Evolutionary conservation across 1,140 invertebrate genomes (phyloP), one percentile per base, ranked within the genome.

Genomic region (Leucophenga varia): DNA sequence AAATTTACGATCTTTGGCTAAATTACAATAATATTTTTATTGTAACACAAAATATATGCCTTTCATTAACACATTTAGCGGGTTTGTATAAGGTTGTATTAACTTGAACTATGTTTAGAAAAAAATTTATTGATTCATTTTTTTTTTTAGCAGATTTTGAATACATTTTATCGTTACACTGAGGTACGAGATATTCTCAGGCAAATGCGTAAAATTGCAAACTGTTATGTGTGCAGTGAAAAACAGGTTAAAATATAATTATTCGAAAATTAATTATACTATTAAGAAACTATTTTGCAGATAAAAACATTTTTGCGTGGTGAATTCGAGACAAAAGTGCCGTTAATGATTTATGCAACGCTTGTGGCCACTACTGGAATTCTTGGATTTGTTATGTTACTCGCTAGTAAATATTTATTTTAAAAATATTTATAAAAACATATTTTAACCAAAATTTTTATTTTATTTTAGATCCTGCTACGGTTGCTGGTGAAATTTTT

Each of bases 21-120:
- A 56, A 57, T 38, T 57, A 49, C 40, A 32, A 49, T 13, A 47
- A 68, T 46, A 21, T 69, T 43, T 55, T 64, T 22, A 38, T 31
- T 3, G 28, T 64, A 18, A 61, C 65, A n/a, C 65, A 69, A 19
- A 69, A 69, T 31, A 42, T 52, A 4, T 47, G 58, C n/a, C 35
- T 67, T 21, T 57, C 65, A 2, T 43, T 69, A 13, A 67, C 64
- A 0, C 65, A 69, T 43, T 8, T 61, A 6, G 47, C 43, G 14
- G 60, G 54, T 13, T 52, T 44, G 38, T 17, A 57, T 9, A 69
- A 69, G 58, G 65, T 52, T 48, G n/a, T n/a, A 18, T 6, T 42
- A 41, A 14, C 2, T 28, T 31, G 1, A 10, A 17, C 20, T 5
- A 9, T 13, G 16, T 39, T 31, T 18, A 28, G 5, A 22, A 47